Base-by-base conservation (phyloP, 2,113 vertebrate species). In the Semnornis frantzii region DNA sequence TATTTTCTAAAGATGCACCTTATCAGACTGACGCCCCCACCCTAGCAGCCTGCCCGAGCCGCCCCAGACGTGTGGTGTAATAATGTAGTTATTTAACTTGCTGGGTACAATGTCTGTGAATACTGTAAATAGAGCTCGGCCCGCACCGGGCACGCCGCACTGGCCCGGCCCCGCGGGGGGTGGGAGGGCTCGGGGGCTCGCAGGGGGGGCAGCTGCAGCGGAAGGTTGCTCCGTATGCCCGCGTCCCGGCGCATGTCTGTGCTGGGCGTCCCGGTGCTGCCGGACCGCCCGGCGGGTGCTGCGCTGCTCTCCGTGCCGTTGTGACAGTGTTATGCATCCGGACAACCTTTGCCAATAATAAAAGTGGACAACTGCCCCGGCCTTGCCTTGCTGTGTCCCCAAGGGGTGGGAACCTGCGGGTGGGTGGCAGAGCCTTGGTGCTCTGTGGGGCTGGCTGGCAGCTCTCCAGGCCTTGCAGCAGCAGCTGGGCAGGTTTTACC, bases 31-130 rank as follows among this genome's bases (percentile, higher is more conserved):
- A 94, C 93, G 96, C 70, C 94, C 95, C 90, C 89, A 70, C 92
- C 95, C 96, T 97, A 90, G 68, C 96, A 95, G 94, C 97, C 97
- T 78, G 88, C 97, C 92, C 68, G 96, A 80, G 97, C 94, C 85
- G 55, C 94, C 91, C 88, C 94, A 63, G 63, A 96, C 68, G 69
- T 65, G 90, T 97, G 92, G 79, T 97, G 94, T 98, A 98, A 98
- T 92, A 96, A 94, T 97, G 98, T 98, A 98, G 98, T 98, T 98
- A 99, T 99, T 99, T 99, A 99, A 99, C 98, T 98, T 96, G 98
- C 98, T 98, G 98, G 98, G 97, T 98, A 98, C 98, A 97, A 97
- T 97, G 97, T 98, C 97, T 99, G 99, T 99, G 98, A 99, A 99
- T 99, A 99, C 97, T 99, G 99, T 99, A 99, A 98, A 99, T 99